Evolutionary conservation across 2,888 invertebrate species (phyloP), one percentile per base, ranked within the genome.

Genomic region (Folsomia manolachei): DNA sequence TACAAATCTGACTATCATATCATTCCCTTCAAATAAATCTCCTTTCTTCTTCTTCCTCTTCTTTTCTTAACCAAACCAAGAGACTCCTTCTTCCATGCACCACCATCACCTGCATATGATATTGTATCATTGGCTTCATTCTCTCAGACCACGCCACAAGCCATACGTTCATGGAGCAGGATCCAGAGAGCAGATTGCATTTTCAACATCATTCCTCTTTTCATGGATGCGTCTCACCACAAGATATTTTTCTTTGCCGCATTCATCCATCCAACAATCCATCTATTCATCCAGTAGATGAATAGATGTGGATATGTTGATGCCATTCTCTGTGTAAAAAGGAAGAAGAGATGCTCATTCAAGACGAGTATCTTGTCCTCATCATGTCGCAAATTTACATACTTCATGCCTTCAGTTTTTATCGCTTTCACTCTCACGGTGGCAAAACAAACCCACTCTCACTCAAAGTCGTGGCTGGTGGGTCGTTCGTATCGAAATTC

Each of bases 371-470:
- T 64, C 26, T 64, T 62, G 39, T 14, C 67, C 67, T 72, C 69
- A 75, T 75, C 75, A 75, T 72, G 71, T 64, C 39, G 53, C 63
- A 65, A 51, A 75, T 75, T 75, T 75, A 75, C 75, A 75, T 75
- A 75, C 72, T 75, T 72, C 70, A 72, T 62, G 75, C 72, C 75
- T 75, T 71, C 70, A 70, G 66, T 24, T 52, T 53, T 72, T 69
- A 71, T 72, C 72, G 72, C 67, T 65, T 53, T 27, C 71, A 65
- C 68, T 64, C 27, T n/a, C 60, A 7, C 14, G 4, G 39, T 39
- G 39, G 39, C 39, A 14, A 39, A 39, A 39, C 39, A 39, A 39
- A 39, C 7, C 39, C 14, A 14, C 39, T 39, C 39, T 39, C 39
- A 14, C 39, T 39, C 7, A 4, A 9, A 14, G 39, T 39, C 39